Conservation (phyloP, 2,888 invertebrate genomes). For the Sussaba pulchella region DNA sequence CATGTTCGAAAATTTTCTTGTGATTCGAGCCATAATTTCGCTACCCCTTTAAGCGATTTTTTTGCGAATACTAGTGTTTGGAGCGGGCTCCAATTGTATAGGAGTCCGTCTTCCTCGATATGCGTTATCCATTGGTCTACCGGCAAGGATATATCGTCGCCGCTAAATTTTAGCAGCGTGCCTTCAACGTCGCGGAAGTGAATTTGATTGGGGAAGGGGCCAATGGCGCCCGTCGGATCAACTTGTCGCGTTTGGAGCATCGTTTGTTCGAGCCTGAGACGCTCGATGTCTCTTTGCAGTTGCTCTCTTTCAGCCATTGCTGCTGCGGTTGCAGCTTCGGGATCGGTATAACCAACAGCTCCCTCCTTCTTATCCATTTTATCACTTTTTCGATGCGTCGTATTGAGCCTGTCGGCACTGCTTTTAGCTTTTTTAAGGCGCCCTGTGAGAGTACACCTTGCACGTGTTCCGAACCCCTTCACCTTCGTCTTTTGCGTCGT, state of each 20-base stretch:
- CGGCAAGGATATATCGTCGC: conserved; percentile 57
- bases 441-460: conserved; percentile 34
- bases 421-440: background rate
- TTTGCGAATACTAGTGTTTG: conserved; percentile 74
- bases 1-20: conserved; percentile 31
- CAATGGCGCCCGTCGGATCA: background rate
- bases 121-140: conserved; percentile 72
- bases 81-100: conserved; percentile 73
- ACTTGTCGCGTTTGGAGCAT: background rate
- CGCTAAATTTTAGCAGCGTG: conserved; percentile 26
- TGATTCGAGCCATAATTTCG: background rate
- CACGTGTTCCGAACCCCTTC: conserved; percentile 5
- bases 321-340: background rate
- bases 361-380: background rate
- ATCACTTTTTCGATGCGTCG: background rate
- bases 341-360: background rate
- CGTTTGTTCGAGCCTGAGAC: conserved; percentile 4
- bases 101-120: conserved; percentile 72
- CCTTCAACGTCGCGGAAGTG: conserved; percentile 32
- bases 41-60: conserved; percentile 70
- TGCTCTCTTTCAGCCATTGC: conserved; percentile 1
- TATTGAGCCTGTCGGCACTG: background rate
- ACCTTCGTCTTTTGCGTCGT: conserved; percentile 15
- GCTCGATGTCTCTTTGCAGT: conserved; percentile 9
- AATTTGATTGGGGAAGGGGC: conserved; percentile 22